Evolutionary conservation across 2,888 invertebrate species (phyloP), one percentile per base, ranked within the genome.

Genomic region (Ennomos erosarius): DNA sequence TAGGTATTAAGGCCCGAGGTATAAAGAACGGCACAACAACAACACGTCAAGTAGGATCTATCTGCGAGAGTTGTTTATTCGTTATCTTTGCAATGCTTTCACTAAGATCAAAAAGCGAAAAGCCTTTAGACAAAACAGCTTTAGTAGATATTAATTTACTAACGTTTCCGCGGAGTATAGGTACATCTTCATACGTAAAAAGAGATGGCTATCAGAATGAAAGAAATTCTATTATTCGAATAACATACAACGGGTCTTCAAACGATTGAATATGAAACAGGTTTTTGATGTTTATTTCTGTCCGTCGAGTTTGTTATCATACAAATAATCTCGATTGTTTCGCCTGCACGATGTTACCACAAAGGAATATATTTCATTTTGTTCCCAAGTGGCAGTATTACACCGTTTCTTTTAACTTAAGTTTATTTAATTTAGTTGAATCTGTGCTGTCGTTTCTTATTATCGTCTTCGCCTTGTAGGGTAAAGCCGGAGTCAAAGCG

Each of bases 221-320:
- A 70, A 59, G 64, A 65, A 71, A 63, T 73, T 66, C 49, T 69
- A 58, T 64, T 66, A 63, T 49, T 59, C 46, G 43, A 48, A 44
- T 35, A 49, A 53, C 34, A 53, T 52, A 45, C 57, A 59, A 67
- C 67, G 65, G 65, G 65, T 67, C 65, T 46, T 39, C 48, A 50
- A 63, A 51, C 70, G 62, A 73, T 73, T 68, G 68, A 75, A 72
- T 69, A 69, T 66, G 63, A 70, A 75, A 73, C 70, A 70, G 66
- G 70, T 73, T 70, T 70, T 72, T 72, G 68, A 71, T 69, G 68
- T 72, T 70, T 64, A 55, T 60, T 65, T 63, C 43, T 66, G 58
- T 59, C 63, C 64, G 57, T 63, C 44, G 65, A 70, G 70, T 64
- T 66, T 60, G 67, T 66, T 74, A 71, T 71, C 66, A 64, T 66